Base-by-base conservation (phyloP, 1,140 invertebrate species). In the Aricia agestis region DNA sequence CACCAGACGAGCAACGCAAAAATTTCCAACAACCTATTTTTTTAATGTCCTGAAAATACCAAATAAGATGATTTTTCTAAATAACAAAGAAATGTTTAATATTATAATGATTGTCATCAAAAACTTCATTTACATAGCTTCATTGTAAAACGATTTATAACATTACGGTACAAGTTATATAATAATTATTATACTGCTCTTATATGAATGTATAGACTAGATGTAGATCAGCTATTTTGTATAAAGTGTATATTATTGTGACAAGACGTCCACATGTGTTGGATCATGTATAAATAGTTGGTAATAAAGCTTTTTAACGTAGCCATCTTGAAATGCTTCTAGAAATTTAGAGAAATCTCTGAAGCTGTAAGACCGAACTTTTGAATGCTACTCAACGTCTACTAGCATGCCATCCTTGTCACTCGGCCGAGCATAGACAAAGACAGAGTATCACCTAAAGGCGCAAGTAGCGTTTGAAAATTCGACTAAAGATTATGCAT, bases 211-310 rank as follows among this genome's bases (percentile, higher is more conserved):
- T 52, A 52, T 52, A 52, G 45, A 52, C 45, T 52, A 52, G 45
- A 18, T 31, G 68, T 61, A 69, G 68, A 59, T 25, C 15, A 4
- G 58, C 18, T 58, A 61, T 15, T 36, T 61, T 69, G 58, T 61
- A 69, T 69, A 69, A 61, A 69, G 32, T 68, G 67, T 68, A 61
- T 58, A 68, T 17, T 58, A 32, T 31, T 59, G 32, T 61, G 17
- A 69, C 31, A 69, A 61, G 84, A 82, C 87, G 87, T 89, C 87
- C 87, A 86, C 78, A 85, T 72, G 75, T 77, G 77, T 71, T 72
- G 76, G 68, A 63, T 63, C 66, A 74, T 68, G 42, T 61, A 61
- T 61, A 69, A 69, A 61, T 61, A 36, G 59, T 36, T 63, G 59
- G 32, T 74, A 67, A 19, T 67, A 65, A 73, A 72, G 42, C 41